Conservation (phyloP, 2,888 invertebrate species). For the Polymixis flavicincta region DNA sequence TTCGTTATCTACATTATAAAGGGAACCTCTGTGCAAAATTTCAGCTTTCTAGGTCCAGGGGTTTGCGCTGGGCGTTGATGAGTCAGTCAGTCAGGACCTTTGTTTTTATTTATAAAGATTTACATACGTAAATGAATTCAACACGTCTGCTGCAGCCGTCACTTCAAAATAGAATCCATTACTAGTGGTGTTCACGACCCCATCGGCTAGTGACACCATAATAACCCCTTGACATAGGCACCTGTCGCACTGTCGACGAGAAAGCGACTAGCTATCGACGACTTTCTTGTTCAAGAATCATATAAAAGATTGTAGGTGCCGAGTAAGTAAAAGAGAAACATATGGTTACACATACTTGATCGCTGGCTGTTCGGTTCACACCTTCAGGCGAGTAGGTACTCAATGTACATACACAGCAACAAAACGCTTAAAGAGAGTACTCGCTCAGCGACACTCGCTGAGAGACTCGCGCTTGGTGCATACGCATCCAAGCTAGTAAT, state of each 20-base stretch:
- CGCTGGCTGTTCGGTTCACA: not conserved
- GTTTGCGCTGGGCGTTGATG: too few species aligned
- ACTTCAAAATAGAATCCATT: constrained; percentile 19
- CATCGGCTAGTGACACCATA: constrained; percentile 12
- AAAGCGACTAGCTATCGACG: too few species aligned
- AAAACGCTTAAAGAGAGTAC: not conserved
- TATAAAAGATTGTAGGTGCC: not conserved
- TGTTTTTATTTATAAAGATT: too few species aligned
- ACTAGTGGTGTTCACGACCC: constrained; percentile 18
- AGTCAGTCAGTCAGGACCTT: too few species aligned
- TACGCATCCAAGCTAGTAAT: not conserved
- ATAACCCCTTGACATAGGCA: constrained; percentile 12
- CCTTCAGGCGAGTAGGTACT: not conserved
- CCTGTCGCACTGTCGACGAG: too few species aligned
- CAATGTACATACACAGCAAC: not conserved
- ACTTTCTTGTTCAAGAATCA: not conserved
- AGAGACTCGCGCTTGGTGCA: not conserved
- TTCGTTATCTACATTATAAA: too few species aligned
- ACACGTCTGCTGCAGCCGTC: not conserved
- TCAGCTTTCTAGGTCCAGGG: too few species aligned
- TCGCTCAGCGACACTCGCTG: not conserved
- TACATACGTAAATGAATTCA: not conserved
- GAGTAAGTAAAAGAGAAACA: not conserved
- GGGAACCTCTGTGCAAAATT: too few species aligned
- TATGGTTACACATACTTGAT: not conserved